A percentile compares a stretch with the other conserved stretches of the same genome.
These are phyloP conservation scores for Xyrauchen texanus DNA, from an alignment of 2,113 vertebrate genomes.

Conservation along the genomic window DNA sequence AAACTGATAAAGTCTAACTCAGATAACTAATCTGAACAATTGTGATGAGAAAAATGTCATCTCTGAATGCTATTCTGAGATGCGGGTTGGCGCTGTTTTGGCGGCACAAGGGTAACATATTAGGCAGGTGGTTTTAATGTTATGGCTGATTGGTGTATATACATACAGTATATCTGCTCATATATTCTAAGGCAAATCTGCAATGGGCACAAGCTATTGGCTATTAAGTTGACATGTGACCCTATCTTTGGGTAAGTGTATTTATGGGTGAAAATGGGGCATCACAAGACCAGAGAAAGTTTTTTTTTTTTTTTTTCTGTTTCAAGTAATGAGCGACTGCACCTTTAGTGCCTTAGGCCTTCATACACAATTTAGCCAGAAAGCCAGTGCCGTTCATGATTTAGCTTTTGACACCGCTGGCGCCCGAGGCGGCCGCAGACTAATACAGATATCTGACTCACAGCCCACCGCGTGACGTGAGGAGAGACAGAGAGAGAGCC, in stretches of 20 bases:
- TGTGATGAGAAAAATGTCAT: no score
- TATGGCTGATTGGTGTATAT: not conserved
- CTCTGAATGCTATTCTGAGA: no score
- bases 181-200: slow-evolving; percentile 24
- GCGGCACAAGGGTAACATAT: no score
- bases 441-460: slow-evolving; percentile 99
- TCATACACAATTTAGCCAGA: slow-evolving; percentile 99
- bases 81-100: no score
- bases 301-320: slow-evolving; percentile 66
- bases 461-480: slow-evolving; percentile 90
- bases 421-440: slow-evolving; percentile 91
- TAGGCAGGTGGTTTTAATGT: no score
- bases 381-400: slow-evolving; percentile 99
- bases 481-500: slow-evolving; percentile 85
- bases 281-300: slow-evolving; percentile 66
- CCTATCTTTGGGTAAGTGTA: slow-evolving; percentile 56
- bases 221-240: slow-evolving; percentile 48
- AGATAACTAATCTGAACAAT: no score
- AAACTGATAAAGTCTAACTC: no score
- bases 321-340: slow-evolving; percentile 99
- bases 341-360: slow-evolving; percentile 95
- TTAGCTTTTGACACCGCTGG: slow-evolving; percentile 99
- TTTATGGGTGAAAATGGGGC: slow-evolving; percentile 70
- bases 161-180: slow-evolving; percentile 44
- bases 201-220: slow-evolving; percentile 51